A percentile compares a stretch with the other conserved stretches of the same genome.
Conservation (phyloP, 2,888 invertebrate genomes). For the Nephrotoma appendiculata region DNA sequence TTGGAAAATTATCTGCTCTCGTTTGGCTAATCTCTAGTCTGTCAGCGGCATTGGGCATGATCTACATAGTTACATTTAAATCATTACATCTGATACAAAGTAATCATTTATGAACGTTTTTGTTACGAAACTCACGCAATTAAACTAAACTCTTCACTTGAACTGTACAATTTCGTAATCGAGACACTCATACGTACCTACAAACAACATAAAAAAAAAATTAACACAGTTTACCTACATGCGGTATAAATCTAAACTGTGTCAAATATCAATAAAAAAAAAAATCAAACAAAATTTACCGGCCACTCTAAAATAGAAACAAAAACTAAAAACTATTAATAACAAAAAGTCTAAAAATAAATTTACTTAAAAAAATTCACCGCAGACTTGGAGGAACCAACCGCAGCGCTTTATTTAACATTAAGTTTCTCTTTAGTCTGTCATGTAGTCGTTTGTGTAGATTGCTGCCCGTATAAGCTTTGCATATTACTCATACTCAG, state of each 20-base stretch:
- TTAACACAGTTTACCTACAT: background rate
- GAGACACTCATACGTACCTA: background rate
- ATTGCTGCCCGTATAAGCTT: too few species aligned
- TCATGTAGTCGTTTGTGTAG: background rate
- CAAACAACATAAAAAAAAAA: background rate
- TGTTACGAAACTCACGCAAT: too few species aligned
- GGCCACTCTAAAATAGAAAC: background rate
- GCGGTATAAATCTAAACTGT: background rate
- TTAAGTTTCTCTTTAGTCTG: too few species aligned
- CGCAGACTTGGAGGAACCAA: background rate
- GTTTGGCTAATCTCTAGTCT: too few species aligned
- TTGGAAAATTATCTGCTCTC: too few species aligned
- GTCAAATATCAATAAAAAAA: background rate
- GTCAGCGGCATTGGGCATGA: too few species aligned
- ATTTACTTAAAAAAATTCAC: background rate
- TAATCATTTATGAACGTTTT: too few species aligned
- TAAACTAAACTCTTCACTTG: background rate
- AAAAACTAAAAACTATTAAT: background rate
- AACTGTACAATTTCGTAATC: background rate
- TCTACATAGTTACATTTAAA: too few species aligned
- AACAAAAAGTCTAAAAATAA: background rate
- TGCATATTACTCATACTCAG: too few species aligned
- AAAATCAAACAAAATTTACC: background rate
- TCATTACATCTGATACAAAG: too few species aligned
- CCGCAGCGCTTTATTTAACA: background rate